phyloP scores from a whole-genome alignment of 2,797 vertebrate species.

The Poeciliopsis turneri region DNA sequence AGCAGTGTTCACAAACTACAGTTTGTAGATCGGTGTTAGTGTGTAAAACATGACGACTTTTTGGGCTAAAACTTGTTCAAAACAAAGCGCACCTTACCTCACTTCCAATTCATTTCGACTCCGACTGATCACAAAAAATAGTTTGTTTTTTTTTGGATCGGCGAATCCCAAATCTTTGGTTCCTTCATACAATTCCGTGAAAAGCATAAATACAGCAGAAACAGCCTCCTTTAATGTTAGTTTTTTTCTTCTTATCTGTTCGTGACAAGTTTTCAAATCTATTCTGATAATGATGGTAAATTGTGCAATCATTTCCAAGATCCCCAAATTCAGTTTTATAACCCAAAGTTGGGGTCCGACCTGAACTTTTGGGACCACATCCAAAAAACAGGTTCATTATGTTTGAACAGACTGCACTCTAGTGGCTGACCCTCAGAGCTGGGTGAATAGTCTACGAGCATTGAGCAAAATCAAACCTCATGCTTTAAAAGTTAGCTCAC shows the following conservation, averaged over 20 bases:
- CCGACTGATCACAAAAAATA: neutral
- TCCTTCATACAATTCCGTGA: neutral
- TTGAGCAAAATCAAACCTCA: neutral
- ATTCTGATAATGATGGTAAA: neutral
- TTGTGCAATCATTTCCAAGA: neutral
- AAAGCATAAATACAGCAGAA: neutral
- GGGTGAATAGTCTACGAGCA: neutral
- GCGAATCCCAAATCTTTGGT: neutral
- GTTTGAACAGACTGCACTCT: neutral
- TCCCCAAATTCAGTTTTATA: neutral
- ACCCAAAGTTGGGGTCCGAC: neutral
- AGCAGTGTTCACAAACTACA: constrained; percentile 17
- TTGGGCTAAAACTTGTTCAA: neutral
- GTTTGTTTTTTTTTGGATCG: neutral
- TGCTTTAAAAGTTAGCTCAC: neutral
- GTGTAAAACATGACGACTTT: neutral
- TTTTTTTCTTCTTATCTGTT: neutral
- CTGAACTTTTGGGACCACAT: neutral
- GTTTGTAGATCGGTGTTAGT: neutral
- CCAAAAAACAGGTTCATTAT: neutral
- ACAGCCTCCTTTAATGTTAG: neutral
- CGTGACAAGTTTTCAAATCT: neutral
- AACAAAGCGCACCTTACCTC: neutral
- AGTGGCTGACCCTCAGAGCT: constrained; percentile 1
- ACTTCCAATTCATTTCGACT: neutral